Base-by-base conservation (phyloP, 2,797 vertebrate genomes). In the Coranthus polyacanthus region DNA sequence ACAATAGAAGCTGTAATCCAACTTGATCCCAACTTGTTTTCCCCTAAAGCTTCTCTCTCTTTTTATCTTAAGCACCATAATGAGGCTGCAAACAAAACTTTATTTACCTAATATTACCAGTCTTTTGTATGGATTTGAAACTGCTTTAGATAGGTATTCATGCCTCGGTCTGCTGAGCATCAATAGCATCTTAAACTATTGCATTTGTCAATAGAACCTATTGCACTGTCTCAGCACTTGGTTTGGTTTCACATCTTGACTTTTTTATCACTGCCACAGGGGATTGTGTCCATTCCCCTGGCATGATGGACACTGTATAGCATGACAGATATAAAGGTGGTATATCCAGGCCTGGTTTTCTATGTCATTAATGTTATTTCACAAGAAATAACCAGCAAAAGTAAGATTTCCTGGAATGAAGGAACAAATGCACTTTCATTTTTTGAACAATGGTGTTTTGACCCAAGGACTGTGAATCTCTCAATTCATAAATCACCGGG, bases 271-370 rank as follows among this genome's bases (percentile, higher is more conserved):
- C 81, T 86, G 85, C 81, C 81, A 76, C 58, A 75, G 68, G 79
- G 83, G 78, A 84, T 49, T 74, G 66, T 62, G 61, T 83, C 66
- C 55, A 44, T 91, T 85, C 91, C 68, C 87, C 93, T 93, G 92
- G 96, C 96, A 97, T 97, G 96, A 94, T 84, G 88, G 89, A 91
- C 90, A 88, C 93, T 95, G 95, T 96, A 96, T 95, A 96, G 95
- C 93, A 96, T 94, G 95, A 83, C 68, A 56, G 54, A 86, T 71
- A 50, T 62, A 74, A 83, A 88, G 87, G 89, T 90, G 75, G 46
- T 75, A 88, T 91, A 92, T 90, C 87, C 63, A 85, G 89, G 82
- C 85, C 79, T 68, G 34, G 66, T 66, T 69, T 11, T 73, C 2
- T 49, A 56, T 55, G 3, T 16, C 12, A 51, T 56, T 36, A 18